Conservation (phyloP, 2,113 vertebrate genomes). For the Acrocephalus kingi region DNA sequence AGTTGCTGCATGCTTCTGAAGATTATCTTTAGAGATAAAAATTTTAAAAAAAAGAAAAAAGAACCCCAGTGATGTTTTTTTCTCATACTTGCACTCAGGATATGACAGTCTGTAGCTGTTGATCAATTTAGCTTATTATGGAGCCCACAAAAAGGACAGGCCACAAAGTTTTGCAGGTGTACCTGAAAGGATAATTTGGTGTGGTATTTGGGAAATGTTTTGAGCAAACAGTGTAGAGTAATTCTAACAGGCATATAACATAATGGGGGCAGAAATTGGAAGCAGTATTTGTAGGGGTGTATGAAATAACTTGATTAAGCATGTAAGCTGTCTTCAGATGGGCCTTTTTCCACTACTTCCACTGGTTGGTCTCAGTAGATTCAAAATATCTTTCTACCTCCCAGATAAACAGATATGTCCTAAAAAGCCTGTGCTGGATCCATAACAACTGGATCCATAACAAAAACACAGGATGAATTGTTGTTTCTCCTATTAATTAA, state of each 20-base stretch:
- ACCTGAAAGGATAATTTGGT: not conserved
- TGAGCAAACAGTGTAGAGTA: not conserved
- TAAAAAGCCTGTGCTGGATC: not conserved
- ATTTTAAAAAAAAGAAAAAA: not conserved
- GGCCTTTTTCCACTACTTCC: not conserved
- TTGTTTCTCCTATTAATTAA: not conserved
- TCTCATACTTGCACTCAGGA: not conserved
- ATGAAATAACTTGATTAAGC: not conserved
- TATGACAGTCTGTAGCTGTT: not conserved
- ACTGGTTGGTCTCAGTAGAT: not conserved
- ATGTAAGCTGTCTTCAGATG: not conserved
- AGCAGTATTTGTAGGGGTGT: not conserved
- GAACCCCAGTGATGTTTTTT: not conserved
- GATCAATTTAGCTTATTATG: not conserved
- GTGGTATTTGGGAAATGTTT: not conserved
- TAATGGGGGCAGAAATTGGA: not conserved
- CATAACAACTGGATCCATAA: not conserved
- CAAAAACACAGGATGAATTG: not conserved
- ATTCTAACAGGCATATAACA: not conserved
- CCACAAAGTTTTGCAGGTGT: not conserved
- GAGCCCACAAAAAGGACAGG: not conserved
- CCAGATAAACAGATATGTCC: not conserved
- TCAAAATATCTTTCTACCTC: not conserved
- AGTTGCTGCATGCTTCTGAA: not conserved
- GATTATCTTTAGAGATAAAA: slow-evolving; percentile 33